A percentile compares a stretch with the other conserved stretches of the same genome.
Conservation (phyloP, 64 coral and sea anemone species). For the Trachythela sp. region DNA sequence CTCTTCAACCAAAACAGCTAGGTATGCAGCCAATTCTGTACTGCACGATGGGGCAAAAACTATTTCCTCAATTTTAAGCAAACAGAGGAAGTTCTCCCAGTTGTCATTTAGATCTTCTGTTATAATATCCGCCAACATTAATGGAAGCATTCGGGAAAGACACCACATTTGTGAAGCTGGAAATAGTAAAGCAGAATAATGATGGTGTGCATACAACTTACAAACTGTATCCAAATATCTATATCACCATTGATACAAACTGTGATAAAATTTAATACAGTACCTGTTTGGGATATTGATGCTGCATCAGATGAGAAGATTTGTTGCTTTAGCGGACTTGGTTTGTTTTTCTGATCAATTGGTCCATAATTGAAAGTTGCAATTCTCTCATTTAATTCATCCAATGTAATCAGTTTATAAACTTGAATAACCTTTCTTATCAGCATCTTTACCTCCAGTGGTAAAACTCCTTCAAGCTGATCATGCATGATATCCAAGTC, state of each 20-base stretch:
- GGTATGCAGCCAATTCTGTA: slow-evolving; percentile 45
- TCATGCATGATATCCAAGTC: slow-evolving; percentile 26
- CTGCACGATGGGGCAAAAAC: slow-evolving; percentile 45
- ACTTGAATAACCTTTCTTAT: not conserved
- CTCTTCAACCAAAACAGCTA: slow-evolving; percentile 50
- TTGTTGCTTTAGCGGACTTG: slow-evolving; percentile 40
- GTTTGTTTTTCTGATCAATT: slow-evolving; percentile 31
- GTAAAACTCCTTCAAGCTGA: slow-evolving; percentile 27
- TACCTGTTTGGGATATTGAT: slow-evolving; percentile 47
- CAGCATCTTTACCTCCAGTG: slow-evolving; percentile 27
- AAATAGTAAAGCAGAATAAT: not conserved
- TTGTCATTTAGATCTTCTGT: slow-evolving; percentile 22
- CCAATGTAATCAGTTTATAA: slow-evolving; percentile 19
- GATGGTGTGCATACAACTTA: not conserved
- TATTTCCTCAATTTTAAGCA: slow-evolving; percentile 51
- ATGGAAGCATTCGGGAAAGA: slow-evolving; percentile 43
- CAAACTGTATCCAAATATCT: not conserved
- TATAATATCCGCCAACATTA: slow-evolving; percentile 44
- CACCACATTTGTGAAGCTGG: slow-evolving; percentile 56
- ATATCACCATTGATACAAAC: not conserved
- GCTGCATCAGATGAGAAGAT: slow-evolving; percentile 19
- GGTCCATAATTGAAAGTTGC: slow-evolving; percentile 8
- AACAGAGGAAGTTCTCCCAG: slow-evolving; percentile 52
- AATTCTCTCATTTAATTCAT: slow-evolving; percentile 35
- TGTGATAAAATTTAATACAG: not conserved